These are phyloP conservation scores for Dolichopus griseipennis DNA, from an alignment of 2,888 invertebrate genomes.

Conservation along the genomic window DNA sequence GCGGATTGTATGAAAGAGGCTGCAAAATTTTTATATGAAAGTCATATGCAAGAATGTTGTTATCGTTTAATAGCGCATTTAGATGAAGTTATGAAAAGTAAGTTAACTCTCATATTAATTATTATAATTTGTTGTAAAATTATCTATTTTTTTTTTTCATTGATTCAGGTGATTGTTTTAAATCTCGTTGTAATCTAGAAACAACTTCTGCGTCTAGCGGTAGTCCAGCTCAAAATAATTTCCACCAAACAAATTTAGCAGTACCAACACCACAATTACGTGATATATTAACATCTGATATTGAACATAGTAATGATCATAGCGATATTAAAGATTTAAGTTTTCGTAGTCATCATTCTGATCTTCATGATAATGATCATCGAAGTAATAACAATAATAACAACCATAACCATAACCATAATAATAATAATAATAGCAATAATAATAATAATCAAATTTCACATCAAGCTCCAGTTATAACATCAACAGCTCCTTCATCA, in stretches of 20 bases:
- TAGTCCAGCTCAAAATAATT: slow-evolving; percentile 41
- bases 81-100: slow-evolving; percentile 54
- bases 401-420: neutral
- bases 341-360: slow-evolving; percentile 35
- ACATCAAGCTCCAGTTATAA: slow-evolving; percentile 42
- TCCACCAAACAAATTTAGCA: slow-evolving; percentile 36
- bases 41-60: slow-evolving; percentile 74
- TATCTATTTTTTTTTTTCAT: neutral
- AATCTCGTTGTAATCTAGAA: slow-evolving; percentile 44
- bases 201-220: slow-evolving; percentile 50
- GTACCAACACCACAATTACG: slow-evolving; percentile 43
- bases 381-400: slow-evolving; percentile 17
- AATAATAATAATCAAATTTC: slow-evolving; percentile 31
- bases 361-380: slow-evolving; percentile 19
- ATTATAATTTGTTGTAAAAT: neutral
- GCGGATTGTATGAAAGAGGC: slow-evolving; percentile 86
- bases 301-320: slow-evolving; percentile 42
- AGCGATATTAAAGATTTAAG: slow-evolving; percentile 44
- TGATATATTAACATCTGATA: slow-evolving; percentile 42
- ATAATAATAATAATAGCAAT: slow-evolving; percentile 20
- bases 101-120: slow-evolving; percentile 19
- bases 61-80: slow-evolving; percentile 72
- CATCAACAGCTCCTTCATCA: slow-evolving; percentile 37
- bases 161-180: slow-evolving; percentile 37
- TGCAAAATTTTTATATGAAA: slow-evolving; percentile 79